Conservation (phyloP, 2,888 invertebrate species). For the Erebia palarica region DNA sequence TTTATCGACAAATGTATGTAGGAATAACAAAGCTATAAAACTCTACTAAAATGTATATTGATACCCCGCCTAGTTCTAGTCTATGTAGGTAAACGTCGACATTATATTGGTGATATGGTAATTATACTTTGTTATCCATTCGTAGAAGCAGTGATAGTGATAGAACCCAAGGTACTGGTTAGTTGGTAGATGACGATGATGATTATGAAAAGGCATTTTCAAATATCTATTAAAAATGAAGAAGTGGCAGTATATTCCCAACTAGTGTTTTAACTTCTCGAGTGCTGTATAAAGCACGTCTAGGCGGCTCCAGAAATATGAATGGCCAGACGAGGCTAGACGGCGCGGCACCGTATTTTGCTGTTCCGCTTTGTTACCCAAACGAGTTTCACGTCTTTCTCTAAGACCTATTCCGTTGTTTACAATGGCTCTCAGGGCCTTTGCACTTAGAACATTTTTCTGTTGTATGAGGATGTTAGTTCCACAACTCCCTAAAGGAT, state of each 20-base stretch:
- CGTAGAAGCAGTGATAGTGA: too few species aligned
- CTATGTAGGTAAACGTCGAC: not conserved
- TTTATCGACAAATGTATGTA: conserved; percentile 19
- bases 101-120: not conserved
- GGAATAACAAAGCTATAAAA: conserved; percentile 33
- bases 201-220: not conserved
- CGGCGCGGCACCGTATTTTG: conserved; percentile 63
- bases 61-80: not conserved
- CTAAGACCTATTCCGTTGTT: conserved; percentile 26
- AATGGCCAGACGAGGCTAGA: conserved; percentile 73
- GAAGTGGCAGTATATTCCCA: not conserved
- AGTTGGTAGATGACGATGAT: too few species aligned
- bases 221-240: not conserved
- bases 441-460: too few species aligned
- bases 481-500: too few species aligned
- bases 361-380: conserved; percentile 57
- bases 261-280: conserved; percentile 4
- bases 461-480: too few species aligned
- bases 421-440: conserved; percentile 9
- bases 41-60: conserved; percentile 42
- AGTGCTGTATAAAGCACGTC: conserved; percentile 39
- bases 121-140: too few species aligned
- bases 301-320: conserved; percentile 49
- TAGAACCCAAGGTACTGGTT: too few species aligned
- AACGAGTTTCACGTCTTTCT: conserved; percentile 46